Evolutionary conservation across 1,140 invertebrate species (phyloP), one percentile per base, ranked within the genome.

Genomic region (Belonocnema kinseyi): DNA sequence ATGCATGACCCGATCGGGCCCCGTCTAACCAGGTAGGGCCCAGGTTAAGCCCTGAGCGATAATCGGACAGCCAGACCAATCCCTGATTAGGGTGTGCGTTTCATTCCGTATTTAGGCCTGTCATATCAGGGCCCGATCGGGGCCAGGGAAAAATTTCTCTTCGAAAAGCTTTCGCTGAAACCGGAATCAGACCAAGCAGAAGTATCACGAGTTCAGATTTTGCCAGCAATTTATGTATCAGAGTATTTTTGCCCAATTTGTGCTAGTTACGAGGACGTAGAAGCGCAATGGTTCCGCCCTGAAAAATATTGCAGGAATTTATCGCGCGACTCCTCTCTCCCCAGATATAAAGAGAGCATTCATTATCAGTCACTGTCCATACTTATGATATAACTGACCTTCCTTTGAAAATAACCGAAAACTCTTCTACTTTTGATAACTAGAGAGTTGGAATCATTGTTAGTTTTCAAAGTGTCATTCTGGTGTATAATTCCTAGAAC

Each of bases 281-380:
- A 76, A 77, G 61, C 72, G 77, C 72, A 73, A 75, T 75, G 74
- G 74, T 81, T 83, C 72, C 77, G 71, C 74, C 77, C 52, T 40
- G 75, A 73, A 70, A 81, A 81, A 77, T 77, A 76, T 81, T 81
- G 75, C 77, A 46, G 50, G 73, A 81, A 81, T 83, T 79, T 79
- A 81, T 83, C 75, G 77, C 17, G 50, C 75, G 73, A 76, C 58
- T 71, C 40, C 26, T 26, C 40, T 71, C 51, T 71, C n/a, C 61
- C 40, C 26, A 40, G 40, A 66, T 66, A 66, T 66, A 33, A 40
- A 66, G 40, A 66, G 26, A 66, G 40, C 26, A 46, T 66, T 40
- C 5, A 66, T 40, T 66, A 66, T 33, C 61, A 66, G 61, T 8
- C 61, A 40, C 58, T 66, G 21, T 66, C 11, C 40, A 8, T 40